Evolutionary conservation across 1,140 invertebrate genomes (phyloP), one percentile per base, ranked within the genome.

Genomic region (Procambarus virginalis): DNA sequence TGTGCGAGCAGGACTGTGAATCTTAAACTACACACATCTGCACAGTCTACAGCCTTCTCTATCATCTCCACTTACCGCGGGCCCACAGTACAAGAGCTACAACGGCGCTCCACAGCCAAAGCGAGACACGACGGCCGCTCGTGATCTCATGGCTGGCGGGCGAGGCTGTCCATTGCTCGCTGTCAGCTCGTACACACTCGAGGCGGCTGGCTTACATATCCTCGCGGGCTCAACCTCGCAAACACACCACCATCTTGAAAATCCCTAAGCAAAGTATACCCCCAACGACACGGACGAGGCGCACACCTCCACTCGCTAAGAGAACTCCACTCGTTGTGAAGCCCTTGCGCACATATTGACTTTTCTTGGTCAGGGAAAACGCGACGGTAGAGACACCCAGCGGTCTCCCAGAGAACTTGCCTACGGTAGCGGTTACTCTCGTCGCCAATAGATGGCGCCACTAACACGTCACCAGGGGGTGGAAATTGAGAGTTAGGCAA

Each of bases 331-430:
- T 87, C 85, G 85, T 73, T 87, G 85, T 87, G 85, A 87, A 80
- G 64, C 81, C 85, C 85, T 87, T 87, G 85, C 85, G 85, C 85
- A 87, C 78, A 80, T 87, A 87, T 87, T 87, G 85, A 87, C 85
- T 87, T 87, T 87, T 87, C 85, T 80, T 87, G 77, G 84, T 76
- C 77, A 80, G 79, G 79, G 85, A 70, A 80, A 34, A 64, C 48
- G 85, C 85, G 60, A 80, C 55, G 78, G 77, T n/a, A 80, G 85
- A 49, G 85, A 20, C 78, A 6, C 78, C 78, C 10, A 46, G 78
- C 64, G 85, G 75, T 5, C 78, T 17, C 9, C 34, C 3, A 10
- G 17, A 2, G 75, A 87, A 87, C 78, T 73, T 55, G n/a, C n/a
- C 2, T 22, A n/a, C 51, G n/a, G 9, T 55, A 17, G 48, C 2